Base-by-base conservation (phyloP, 2,797 vertebrate species). In the Galago senegalensis region DNA sequence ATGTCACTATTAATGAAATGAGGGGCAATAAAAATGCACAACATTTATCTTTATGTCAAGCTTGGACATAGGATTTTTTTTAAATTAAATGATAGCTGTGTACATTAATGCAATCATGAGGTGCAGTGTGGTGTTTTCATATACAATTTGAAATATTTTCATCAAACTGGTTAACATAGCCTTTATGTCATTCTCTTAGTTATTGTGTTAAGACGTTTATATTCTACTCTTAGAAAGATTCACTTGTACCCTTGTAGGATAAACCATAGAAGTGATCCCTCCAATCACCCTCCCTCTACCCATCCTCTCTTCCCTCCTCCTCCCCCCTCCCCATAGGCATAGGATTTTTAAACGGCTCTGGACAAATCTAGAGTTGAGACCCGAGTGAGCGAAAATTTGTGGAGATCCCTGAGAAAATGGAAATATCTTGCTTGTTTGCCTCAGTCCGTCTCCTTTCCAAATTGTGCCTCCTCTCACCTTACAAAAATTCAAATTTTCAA, bases 401-500 rank as follows among this genome's bases (percentile, higher is more conserved):
- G 8, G 40, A 65, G 73, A 43, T 46, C 25, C 40, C 67, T 77
- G 83, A 86, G 75, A 87, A 61, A 25, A 43, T 75, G 16, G 8
- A 21, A 77, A 40, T 20, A 23, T 79, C 53, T 75, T 90, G 11
- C 1, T 85, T 93, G 34, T 76, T 92, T 76, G 6, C 20, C 7
- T 94, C 40, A 60, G 2, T 80, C 27, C 16, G 53, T 72, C 29
- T 93, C 21, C 0, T 31, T 13, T 77, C 9, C 9, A 96, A 81
- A 25, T 21, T 85, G 46, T 70, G 56, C 34, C 85, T 89, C 73
- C 67, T 20, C 70, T n/a, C 1, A 72, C 11, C 2, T 23, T 75
- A 75, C 3, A 13, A 37, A 86, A 69, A 43, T 34, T 58, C 93
- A 70, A 97, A 91, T 81, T 87, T 49, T 90, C 20, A 82, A 25